These are phyloP conservation scores for Melospiza melodia DNA, from an alignment of 2,113 vertebrate species.

Conservation along the genomic window DNA sequence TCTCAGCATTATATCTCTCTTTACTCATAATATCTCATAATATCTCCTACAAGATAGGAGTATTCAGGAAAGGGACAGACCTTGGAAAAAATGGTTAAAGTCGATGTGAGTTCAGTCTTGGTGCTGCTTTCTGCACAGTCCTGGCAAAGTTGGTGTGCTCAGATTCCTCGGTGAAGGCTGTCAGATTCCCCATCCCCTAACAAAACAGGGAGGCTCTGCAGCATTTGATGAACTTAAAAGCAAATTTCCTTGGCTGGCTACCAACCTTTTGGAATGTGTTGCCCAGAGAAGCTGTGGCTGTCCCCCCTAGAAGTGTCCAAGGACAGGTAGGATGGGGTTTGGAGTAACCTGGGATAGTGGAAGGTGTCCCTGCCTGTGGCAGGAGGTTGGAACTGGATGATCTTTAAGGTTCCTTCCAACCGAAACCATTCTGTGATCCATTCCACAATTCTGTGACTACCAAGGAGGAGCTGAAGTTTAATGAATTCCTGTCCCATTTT, in stretches of 20 bases:
- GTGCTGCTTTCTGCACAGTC: neutral
- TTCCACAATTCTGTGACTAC: neutral
- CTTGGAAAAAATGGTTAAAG: neutral
- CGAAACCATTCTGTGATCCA: neutral
- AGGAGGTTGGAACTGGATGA: neutral
- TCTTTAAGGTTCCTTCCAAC: neutral
- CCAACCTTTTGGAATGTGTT: neutral
- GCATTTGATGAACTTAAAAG: neutral
- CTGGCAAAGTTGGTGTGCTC: neutral
- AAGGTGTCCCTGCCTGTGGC: neutral
- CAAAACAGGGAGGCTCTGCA: neutral
- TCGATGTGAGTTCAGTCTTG: neutral
- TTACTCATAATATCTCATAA: too few relatives aligned
- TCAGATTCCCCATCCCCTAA: neutral
- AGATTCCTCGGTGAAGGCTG: neutral
- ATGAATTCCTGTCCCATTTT: conserved; percentile 30
- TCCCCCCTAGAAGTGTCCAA: neutral
- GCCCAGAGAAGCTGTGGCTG: neutral
- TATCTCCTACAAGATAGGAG: neutral
- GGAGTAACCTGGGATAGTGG: neutral
- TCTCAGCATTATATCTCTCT: neutral
- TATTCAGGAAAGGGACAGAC: neutral
- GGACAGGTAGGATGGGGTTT: neutral
- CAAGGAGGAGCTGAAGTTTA: conserved; percentile 2
- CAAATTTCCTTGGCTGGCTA: neutral